These are phyloP conservation scores for Gorsachius goisagi DNA, from an alignment of 2,113 vertebrate genomes.

Conservation along the genomic window DNA sequence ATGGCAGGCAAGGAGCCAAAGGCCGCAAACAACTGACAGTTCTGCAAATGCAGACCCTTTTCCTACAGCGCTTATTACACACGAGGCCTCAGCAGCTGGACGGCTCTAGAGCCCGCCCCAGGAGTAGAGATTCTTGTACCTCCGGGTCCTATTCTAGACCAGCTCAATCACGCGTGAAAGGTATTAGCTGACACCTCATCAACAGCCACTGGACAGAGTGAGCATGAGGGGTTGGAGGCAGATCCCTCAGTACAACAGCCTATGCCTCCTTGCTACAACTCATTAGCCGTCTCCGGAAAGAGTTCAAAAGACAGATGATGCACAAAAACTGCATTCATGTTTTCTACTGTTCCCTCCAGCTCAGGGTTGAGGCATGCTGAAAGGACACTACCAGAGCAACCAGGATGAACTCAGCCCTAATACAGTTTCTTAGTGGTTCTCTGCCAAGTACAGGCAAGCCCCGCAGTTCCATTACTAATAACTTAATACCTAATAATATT, in stretches of 20 bases:
- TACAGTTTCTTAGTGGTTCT: not conserved
- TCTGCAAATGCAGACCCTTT: not conserved
- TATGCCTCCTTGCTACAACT: not conserved
- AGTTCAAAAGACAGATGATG: not conserved
- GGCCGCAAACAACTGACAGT: not conserved
- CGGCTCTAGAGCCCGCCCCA: not conserved
- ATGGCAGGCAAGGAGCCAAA: not conserved
- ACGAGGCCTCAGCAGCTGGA: not conserved
- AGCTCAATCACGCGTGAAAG: not conserved
- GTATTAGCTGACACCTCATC: not conserved
- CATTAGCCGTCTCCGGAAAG: not conserved
- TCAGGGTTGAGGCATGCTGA: slow-evolving; percentile 9
- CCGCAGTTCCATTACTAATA: slow-evolving; percentile 19
- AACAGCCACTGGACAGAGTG: not conserved
- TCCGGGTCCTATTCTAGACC: not conserved
- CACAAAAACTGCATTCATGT: not conserved
- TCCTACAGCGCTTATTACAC: not conserved
- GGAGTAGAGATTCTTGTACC: not conserved
- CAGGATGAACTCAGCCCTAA: slow-evolving; percentile 39
- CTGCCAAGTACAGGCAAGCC: slow-evolving; percentile 41
- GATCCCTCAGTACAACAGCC: not conserved
- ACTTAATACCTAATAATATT: slow-evolving; percentile 46
- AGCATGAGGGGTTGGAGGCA: not conserved
- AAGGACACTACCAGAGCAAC: slow-evolving; percentile 29
- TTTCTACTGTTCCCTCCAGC: slow-evolving; percentile 37